Percentiles rank a stretch among this genome's conserved stretches.
Conservation (phyloP, 2,888 invertebrate species). For the Mycalesis mineus region DNA sequence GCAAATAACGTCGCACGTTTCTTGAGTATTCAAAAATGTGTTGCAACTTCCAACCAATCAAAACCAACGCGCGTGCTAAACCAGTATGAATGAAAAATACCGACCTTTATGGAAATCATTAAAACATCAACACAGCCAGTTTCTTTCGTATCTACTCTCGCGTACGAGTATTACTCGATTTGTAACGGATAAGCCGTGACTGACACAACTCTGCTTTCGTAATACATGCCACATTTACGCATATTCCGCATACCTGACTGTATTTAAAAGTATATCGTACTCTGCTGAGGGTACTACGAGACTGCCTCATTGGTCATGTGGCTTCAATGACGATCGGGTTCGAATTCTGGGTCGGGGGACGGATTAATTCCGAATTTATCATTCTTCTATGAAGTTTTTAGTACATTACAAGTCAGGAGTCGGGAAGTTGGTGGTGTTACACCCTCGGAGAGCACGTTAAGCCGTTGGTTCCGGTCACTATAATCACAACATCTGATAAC, state of each 20-base stretch:
- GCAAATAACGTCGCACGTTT: too few species aligned
- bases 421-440: too few species aligned
- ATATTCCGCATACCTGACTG: constrained; percentile 25
- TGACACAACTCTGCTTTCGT: constrained; percentile 26
- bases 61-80: not conserved
- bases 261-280: constrained; percentile 21
- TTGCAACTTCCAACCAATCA: not conserved
- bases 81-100: not conserved
- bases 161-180: constrained; percentile 25
- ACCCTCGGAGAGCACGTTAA: too few species aligned
- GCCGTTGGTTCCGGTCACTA: too few species aligned
- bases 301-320: too few species aligned
- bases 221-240: constrained; percentile 24
- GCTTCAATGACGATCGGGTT: too few species aligned
- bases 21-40: too few species aligned
- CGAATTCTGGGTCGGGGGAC: too few species aligned
- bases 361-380: too few species aligned
- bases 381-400: too few species aligned
- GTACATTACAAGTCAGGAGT: too few species aligned
- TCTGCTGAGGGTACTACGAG: not conserved
- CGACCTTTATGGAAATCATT: not conserved
- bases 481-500: too few species aligned
- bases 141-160: not conserved
- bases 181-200: constrained; percentile 27
- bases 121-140: not conserved